Conservation (phyloP, 2,113 vertebrate genomes). For the Cyrtonyx montezumae region DNA sequence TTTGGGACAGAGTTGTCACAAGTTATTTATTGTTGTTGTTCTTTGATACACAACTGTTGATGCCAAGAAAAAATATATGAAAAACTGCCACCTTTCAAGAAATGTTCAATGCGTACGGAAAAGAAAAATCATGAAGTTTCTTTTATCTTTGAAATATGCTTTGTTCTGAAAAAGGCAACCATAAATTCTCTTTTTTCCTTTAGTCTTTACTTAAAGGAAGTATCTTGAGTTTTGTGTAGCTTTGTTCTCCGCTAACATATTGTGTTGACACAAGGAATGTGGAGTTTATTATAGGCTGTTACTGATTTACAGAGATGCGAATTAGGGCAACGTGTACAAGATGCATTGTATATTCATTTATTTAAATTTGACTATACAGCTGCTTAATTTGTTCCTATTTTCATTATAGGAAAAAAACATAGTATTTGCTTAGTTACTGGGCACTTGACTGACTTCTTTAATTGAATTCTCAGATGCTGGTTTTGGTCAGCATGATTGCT, state of each 20-base stretch:
- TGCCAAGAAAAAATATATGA: background rate
- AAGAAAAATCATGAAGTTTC: background rate
- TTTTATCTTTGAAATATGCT: background rate
- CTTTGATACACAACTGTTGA: background rate
- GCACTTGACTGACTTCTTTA: background rate
- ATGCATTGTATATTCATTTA: background rate
- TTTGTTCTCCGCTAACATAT: background rate
- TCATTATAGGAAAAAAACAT: background rate
- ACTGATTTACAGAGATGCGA: background rate
- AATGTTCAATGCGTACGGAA: rapidly evolving
- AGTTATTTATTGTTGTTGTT: background rate
- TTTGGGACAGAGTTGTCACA: too few relatives aligned
- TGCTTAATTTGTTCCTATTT: background rate
- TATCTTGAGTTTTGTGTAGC: background rate
- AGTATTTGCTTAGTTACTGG: background rate
- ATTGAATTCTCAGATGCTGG: background rate
- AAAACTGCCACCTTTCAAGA: background rate
- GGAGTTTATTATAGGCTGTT: background rate
- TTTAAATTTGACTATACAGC: background rate
- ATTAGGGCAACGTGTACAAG: background rate
- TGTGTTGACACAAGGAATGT: background rate
- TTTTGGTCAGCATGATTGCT: background rate
- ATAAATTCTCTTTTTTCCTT: background rate
- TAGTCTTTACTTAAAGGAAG: background rate
- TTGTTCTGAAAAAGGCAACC: background rate